These are phyloP conservation scores for Hipposideros armiger DNA, from an alignment of 2,113 vertebrate species.

Conservation along the genomic window DNA sequence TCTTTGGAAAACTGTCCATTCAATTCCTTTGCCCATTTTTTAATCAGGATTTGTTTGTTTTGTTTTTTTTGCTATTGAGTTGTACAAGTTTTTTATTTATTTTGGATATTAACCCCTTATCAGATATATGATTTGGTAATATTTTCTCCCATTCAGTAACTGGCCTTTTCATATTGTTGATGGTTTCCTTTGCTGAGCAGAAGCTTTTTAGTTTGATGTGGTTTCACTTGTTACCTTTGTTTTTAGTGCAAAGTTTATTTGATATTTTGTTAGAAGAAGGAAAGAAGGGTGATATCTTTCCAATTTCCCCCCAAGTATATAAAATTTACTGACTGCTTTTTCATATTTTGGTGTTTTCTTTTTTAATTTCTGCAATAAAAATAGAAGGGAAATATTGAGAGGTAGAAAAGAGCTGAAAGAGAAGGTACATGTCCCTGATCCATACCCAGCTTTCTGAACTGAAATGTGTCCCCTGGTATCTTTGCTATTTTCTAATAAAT, in stretches of 20 bases:
- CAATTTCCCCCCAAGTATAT: not conserved
- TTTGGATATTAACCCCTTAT: not conserved
- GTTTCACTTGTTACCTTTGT: not conserved
- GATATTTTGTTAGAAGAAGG: conserved; percentile 10
- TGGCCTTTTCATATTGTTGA: not conserved
- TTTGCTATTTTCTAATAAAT: conserved; percentile 31
- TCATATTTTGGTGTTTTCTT: not conserved
- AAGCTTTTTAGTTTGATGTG: not conserved
- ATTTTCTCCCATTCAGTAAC: not conserved
- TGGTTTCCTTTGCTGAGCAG: not conserved
- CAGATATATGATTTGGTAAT: not conserved
- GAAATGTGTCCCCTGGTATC: not conserved
- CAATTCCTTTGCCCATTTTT: not conserved
- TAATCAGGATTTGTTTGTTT: not conserved
- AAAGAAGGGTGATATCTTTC: not conserved
- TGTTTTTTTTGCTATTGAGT: not conserved
- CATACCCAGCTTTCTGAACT: not conserved
- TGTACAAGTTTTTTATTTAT: not conserved
- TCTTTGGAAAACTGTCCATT: not conserved
- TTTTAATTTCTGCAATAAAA: not conserved
- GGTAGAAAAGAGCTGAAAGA: not conserved
- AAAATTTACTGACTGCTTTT: not conserved
- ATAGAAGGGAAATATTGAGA: not conserved
- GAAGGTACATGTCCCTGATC: not conserved
- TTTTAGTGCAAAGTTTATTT: conserved; percentile 16